Evolutionary conservation across 2,113 vertebrate genomes (phyloP).

Genomic region (Strix uralensis): DNA sequence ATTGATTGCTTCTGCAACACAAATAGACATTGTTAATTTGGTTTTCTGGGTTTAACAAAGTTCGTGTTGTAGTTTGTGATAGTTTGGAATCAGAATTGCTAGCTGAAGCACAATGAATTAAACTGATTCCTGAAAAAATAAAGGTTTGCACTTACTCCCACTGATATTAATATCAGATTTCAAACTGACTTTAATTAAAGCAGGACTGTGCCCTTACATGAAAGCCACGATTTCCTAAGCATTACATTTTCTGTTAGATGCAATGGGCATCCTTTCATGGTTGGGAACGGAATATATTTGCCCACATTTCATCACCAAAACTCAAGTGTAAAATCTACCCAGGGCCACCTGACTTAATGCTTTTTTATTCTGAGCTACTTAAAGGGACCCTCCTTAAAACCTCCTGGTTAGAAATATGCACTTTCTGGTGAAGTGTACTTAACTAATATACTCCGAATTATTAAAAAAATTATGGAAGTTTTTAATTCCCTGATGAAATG

Average conservation of each 20-base stretch:
- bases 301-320: not conserved
- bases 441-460: not conserved
- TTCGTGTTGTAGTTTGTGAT: not conserved
- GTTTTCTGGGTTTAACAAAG: constrained; percentile 5
- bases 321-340: not conserved
- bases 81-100: not conserved
- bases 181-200: not conserved
- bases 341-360: not conserved
- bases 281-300: not conserved
- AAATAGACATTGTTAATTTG: not conserved
- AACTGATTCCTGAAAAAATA: not conserved
- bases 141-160: not conserved
- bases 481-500: constrained; percentile 14
- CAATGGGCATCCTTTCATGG: not conserved
- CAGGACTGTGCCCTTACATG: not conserved
- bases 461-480: not conserved
- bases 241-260: not conserved
- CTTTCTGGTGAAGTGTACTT: not conserved
- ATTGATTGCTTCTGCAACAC: not conserved
- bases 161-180: not conserved
- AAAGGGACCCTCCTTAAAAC: not conserved
- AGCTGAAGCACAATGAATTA: not conserved
- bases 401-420: not conserved
- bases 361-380: not conserved
- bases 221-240: not conserved